Evolutionary conservation across 2,888 invertebrate genomes (phyloP), one percentile per base, ranked within the genome.

Genomic region (Hemistola chrysoprasaria): DNA sequence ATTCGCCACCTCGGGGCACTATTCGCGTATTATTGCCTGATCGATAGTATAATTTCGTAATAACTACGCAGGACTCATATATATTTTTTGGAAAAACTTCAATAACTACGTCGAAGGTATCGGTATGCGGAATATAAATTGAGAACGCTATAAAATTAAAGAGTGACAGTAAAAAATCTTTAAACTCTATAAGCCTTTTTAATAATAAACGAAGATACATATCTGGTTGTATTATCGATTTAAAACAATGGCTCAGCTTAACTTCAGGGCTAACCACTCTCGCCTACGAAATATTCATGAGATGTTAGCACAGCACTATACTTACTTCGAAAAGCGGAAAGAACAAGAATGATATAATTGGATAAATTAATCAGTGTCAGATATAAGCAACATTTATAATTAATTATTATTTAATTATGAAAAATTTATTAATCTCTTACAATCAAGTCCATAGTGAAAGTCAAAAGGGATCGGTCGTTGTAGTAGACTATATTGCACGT

Each of bases 31-130:
- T 82, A 83, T 77, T 78, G 75, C 68, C 71, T 71, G 83, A 85
- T 86, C 82, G 83, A 85, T 84, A 81, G 76, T 77, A 77, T 81
- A 83, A 83, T 81, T 86, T 78, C 65, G 71, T 76, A 80, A 83
- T 82, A 75, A 78, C 74, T 70, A 73, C 63, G 62, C 68, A 60
- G 64, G 61, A 64, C 65, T 69, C 57, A 72, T 65, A 76, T n/a
- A n/a, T 71, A 65, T 73, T 72, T 68, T 71, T 69, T 59, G 56
- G 47, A 59, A 66, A 65, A 68, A 47, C 46, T 56, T 50, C 47
- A 56, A 62, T 49, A 54, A 41, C 35, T 33, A 45, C 35, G 45
- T 47, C 46, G 20, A 40, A 36, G 40, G 40, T 22, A 45, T 44
- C 37, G 30, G 35, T 35, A 49, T 38, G 47, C 47, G 30, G 34